Evolutionary conservation across 1,140 invertebrate genomes (phyloP).

Genomic region (Drosophila cardini): DNA sequence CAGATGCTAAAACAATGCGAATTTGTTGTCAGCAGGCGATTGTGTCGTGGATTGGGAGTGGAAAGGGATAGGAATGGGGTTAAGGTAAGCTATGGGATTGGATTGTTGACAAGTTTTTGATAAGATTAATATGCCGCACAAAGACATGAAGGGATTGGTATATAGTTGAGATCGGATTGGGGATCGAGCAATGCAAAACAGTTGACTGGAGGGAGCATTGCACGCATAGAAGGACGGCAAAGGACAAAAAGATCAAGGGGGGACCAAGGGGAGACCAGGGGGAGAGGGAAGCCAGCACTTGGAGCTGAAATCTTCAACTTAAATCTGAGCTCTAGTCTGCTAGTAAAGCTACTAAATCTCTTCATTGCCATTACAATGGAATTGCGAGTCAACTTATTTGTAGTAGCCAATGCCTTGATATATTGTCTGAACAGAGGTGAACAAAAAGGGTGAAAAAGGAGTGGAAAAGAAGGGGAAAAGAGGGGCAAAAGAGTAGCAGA

Average conservation of each 20-base stretch:
- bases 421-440: slow-evolving; percentile 54
- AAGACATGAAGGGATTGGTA: slow-evolving; percentile 28
- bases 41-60: slow-evolving; percentile 16
- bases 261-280: background rate
- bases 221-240: slow-evolving; percentile 72
- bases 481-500: no score
- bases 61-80: background rate
- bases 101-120: slow-evolving; percentile 81
- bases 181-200: slow-evolving; percentile 68
- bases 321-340: slow-evolving; percentile 46
- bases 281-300: background rate
- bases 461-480: background rate
- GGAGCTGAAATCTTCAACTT: slow-evolving; percentile 36
- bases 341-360: slow-evolving; percentile 75
- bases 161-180: background rate
- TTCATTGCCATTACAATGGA: slow-evolving; percentile 66
- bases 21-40: slow-evolving; percentile 65
- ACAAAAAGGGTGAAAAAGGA: background rate
- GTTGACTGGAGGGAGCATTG: slow-evolving; percentile 63
- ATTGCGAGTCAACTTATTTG: slow-evolving; percentile 67
- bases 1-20: slow-evolving; percentile 65
- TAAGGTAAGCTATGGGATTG: slow-evolving; percentile 43
- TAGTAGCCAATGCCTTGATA: slow-evolving; percentile 75
- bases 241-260: slow-evolving; percentile 9
- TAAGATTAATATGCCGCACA: slow-evolving; percentile 78